Percentiles rank a stretch among this genome's conserved stretches.
Evolutionary conservation across 2,888 invertebrate species (phyloP).

Genomic region (Heliconius charithonia): DNA sequence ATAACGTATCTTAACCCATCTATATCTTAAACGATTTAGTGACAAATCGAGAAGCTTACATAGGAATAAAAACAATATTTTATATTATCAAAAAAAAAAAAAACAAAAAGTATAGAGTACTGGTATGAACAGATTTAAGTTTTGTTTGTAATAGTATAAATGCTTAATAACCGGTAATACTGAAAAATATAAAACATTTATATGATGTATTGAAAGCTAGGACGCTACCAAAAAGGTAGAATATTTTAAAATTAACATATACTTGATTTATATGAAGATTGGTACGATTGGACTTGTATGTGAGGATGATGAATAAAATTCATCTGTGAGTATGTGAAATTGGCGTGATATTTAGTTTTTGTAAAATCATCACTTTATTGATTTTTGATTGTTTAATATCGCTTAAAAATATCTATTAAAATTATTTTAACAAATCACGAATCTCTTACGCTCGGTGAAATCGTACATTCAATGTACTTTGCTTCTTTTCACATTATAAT

Average conservation of each 20-base stretch:
- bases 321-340: slow-evolving; percentile 52
- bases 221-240: slow-evolving; percentile 74
- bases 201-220: slow-evolving; percentile 60
- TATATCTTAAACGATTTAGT: background rate
- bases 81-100: no score
- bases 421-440: background rate
- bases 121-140: background rate
- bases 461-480: no score
- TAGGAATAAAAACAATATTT: background rate
- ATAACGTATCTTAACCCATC: background rate
- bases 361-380: background rate
- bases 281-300: slow-evolving; percentile 56
- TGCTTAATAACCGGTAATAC: background rate
- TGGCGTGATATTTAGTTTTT: slow-evolving; percentile 43
- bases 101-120: no score
- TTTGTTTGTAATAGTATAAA: background rate
- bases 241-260: slow-evolving; percentile 60
- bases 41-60: slow-evolving; percentile 3
- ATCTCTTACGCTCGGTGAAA: background rate
- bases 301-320: slow-evolving; percentile 66
- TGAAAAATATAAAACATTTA: slow-evolving; percentile 30
- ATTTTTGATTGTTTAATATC: background rate
- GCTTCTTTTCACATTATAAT: no score
- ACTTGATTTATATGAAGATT: slow-evolving; percentile 57
- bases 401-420: background rate